Evolutionary conservation across 2,888 invertebrate genomes (phyloP).

Genomic region (Polyommatus iphigenia): DNA sequence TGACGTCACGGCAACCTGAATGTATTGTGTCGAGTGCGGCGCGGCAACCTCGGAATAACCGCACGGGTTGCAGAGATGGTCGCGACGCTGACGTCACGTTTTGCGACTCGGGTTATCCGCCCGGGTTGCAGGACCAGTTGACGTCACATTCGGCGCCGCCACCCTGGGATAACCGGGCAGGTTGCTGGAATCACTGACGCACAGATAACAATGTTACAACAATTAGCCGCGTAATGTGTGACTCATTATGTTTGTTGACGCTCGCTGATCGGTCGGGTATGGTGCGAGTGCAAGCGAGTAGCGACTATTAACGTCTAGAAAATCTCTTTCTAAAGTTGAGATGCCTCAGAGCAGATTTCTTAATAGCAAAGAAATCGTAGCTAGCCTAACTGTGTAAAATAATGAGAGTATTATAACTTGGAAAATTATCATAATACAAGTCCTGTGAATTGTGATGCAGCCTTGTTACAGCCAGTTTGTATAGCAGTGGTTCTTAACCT

Average conservation of each 20-base stretch:
- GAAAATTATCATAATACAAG: too few species aligned
- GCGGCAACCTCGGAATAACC: not conserved
- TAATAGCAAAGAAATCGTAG: too few species aligned
- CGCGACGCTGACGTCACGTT: not conserved
- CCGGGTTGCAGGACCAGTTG: not conserved
- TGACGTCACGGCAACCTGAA: not conserved
- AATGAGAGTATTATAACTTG: too few species aligned
- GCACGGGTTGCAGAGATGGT: not conserved
- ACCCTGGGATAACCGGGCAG: slow-evolving; percentile 1
- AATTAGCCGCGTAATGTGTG: not conserved
- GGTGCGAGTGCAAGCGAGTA: not conserved
- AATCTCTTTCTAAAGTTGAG: too few species aligned
- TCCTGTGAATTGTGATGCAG: too few species aligned
- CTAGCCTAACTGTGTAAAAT: too few species aligned
- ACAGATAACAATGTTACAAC: not conserved
- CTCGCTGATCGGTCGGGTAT: not conserved
- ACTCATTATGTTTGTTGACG: slow-evolving; percentile 26
- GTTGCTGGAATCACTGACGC: slow-evolving; percentile 23
- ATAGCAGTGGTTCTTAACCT: too few species aligned
- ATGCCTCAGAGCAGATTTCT: too few species aligned
- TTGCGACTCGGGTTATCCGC: not conserved
- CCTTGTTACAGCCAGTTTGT: too few species aligned
- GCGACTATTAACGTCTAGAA: not conserved
- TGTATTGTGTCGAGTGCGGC: not conserved
- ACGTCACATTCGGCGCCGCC: not conserved